Conservation (phyloP, 92 coral and sea anemone species). For the Phenganax marumi region DNA sequence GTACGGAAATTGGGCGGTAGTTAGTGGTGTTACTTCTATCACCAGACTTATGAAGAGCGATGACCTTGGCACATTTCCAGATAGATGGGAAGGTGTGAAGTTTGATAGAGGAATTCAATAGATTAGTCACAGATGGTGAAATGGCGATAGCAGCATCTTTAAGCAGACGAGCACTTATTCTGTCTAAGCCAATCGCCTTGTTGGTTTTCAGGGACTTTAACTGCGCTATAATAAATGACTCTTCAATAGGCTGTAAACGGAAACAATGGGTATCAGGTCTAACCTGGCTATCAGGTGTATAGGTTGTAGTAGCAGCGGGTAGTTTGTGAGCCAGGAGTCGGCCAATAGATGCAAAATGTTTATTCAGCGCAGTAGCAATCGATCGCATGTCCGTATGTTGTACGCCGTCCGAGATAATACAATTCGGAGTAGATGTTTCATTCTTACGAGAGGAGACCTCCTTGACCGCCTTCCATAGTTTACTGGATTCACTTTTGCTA, state of each 20-base stretch:
- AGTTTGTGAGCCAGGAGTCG: conserved; percentile 1
- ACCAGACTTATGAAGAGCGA: not conserved
- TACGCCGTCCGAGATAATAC: not conserved
- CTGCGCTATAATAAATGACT: not conserved
- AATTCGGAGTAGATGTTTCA: conserved; percentile 32
- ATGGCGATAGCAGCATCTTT: not conserved
- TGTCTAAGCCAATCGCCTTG: not conserved
- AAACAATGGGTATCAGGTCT: not conserved
- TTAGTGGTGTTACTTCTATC: conserved; percentile 1
- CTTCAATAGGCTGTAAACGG: not conserved
- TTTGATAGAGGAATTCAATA: not conserved
- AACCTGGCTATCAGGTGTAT: not conserved
- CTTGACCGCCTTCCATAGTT: conserved; percentile 40
- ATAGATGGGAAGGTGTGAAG: not conserved
- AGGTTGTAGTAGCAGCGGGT: conserved; percentile 1
- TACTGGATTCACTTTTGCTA: conserved; percentile 10
- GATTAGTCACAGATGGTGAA: not conserved
- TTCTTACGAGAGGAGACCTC: conserved; percentile 32
- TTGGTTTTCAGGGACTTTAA: not conserved
- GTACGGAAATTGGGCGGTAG: not conserved
- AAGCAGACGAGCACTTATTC: not conserved
- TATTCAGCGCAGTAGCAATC: conserved; percentile 5
- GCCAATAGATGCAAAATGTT: conserved; percentile 17
- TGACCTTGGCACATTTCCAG: not conserved
- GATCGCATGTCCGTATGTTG: not conserved